These are phyloP conservation scores for Dasyornis broadbenti DNA, from an alignment of 2,113 vertebrate species.

Conservation along the genomic window DNA sequence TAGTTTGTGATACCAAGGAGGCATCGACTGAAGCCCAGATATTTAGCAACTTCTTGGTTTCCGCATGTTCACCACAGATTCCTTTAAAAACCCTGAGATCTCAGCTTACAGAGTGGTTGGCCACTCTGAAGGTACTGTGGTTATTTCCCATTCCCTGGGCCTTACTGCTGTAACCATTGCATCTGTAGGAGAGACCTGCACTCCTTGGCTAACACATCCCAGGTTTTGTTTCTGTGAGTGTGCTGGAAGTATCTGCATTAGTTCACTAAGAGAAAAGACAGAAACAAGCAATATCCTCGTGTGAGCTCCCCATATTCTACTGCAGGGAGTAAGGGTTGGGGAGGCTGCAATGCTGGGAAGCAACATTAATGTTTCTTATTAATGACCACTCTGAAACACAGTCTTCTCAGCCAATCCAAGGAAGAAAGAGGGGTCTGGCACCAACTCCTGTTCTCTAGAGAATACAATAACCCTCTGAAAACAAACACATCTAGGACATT, in stretches of 20 bases:
- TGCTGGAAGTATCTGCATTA: not conserved
- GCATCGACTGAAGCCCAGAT: not conserved
- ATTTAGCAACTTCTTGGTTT: not conserved
- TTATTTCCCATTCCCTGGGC: not conserved
- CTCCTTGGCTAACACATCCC: not conserved
- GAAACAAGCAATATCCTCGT: not conserved
- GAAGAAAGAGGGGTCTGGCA: not conserved
- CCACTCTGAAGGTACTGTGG: not conserved
- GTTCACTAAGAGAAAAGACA: not conserved
- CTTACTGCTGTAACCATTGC: not conserved
- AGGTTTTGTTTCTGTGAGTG: not conserved
- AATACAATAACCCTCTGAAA: not conserved
- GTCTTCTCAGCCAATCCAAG: not conserved
- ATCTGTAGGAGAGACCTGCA: not conserved
- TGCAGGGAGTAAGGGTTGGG: fast-evolving
- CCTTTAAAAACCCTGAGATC: not conserved
- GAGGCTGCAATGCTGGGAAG: not conserved
- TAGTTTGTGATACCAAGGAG: not conserved
- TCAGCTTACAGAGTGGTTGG: not conserved
- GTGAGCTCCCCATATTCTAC: not conserved
- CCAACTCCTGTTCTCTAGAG: not conserved
- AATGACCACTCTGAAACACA: not conserved
- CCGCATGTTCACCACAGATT: not conserved
- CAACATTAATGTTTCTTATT: not conserved
- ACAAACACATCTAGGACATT: not conserved